phyloP scores from a whole-genome alignment of 2,113 vertebrate genomes.

The Tonatia bakeri region DNA sequence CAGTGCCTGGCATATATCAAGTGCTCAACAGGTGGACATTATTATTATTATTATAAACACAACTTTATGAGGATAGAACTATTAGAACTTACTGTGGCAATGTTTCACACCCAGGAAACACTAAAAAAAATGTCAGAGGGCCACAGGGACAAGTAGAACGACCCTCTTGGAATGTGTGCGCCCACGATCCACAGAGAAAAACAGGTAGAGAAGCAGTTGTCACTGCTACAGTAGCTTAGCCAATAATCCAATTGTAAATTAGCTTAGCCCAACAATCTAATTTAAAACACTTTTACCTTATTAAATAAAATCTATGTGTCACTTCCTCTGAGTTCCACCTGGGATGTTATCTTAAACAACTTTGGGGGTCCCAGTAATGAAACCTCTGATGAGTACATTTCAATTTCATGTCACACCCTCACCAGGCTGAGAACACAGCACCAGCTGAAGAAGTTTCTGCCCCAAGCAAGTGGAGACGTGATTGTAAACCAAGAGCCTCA shows the following conservation, averaged over 20 bases:
- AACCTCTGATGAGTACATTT: neutral
- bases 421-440: neutral
- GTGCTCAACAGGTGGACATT: neutral
- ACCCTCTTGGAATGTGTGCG: fast-evolving
- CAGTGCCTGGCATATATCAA: neutral
- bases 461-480: neutral
- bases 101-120: neutral
- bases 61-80: neutral
- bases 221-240: neutral
- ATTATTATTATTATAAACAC: neutral
- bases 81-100: neutral
- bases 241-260: neutral
- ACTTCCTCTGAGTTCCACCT: neutral
- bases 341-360: neutral
- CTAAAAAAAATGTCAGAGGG: neutral
- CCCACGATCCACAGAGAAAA: neutral
- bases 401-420: neutral
- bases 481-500: neutral
- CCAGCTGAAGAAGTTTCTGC: neutral
- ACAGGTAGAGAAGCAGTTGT: neutral
- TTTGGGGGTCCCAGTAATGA: neutral
- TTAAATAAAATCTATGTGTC: neutral
- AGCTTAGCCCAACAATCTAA: neutral
- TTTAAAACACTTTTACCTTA: neutral
- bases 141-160: neutral